These are phyloP conservation scores for Edolisoma coerulescens DNA, from an alignment of 2,113 vertebrate species.

Conservation along the genomic window DNA sequence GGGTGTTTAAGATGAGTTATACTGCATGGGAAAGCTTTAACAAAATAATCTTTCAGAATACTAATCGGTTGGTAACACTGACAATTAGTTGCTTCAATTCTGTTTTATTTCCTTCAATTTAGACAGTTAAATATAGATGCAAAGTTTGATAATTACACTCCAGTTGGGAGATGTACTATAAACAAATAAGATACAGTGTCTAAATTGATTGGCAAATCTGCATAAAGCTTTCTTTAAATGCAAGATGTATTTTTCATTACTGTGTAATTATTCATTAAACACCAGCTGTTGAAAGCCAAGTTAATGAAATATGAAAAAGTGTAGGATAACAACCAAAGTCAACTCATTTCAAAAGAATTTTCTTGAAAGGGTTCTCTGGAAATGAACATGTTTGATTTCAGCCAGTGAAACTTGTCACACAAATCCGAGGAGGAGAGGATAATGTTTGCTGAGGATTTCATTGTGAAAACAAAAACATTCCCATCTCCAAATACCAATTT, in stretches of 20 bases:
- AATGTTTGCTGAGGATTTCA: neutral
- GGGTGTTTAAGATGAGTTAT: neutral
- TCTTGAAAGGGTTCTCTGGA: neutral
- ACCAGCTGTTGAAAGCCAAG: conserved; percentile 20
- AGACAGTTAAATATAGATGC: conserved; percentile 14
- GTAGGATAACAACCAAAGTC: neutral
- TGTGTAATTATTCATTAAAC: conserved; percentile 38
- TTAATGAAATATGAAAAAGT: neutral
- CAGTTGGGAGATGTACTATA: neutral
- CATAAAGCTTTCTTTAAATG: conserved; percentile 7
- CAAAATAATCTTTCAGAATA: neutral
- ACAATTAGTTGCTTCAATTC: neutral
- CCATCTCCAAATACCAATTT: neutral
- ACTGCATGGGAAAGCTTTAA: neutral
- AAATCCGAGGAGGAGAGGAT: neutral
- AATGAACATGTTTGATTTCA: neutral
- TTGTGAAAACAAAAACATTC: neutral
- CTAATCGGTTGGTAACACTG: neutral
- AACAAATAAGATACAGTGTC: conserved; percentile 14
- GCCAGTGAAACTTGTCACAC: neutral
- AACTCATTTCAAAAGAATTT: neutral
- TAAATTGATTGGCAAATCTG: conserved; percentile 11
- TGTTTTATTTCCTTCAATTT: conserved; percentile 30
- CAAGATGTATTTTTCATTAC: conserved; percentile 37
- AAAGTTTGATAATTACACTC: conserved; percentile 16